Evolutionary conservation across 2,888 invertebrate species (phyloP).

Genomic region (Nudaria mundana): DNA sequence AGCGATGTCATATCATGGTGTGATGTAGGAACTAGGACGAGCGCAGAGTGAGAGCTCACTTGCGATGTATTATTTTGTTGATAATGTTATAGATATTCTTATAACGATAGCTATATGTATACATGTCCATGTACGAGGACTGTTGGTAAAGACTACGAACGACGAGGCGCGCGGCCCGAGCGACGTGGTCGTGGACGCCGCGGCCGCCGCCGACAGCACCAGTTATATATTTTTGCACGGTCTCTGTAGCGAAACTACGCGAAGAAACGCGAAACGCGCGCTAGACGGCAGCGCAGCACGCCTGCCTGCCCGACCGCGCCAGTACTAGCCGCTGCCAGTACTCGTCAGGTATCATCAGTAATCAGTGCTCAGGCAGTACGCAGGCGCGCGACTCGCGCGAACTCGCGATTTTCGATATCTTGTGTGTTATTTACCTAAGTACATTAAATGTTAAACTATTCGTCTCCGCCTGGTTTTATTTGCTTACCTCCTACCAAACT

Average conservation of each 20-base stretch:
- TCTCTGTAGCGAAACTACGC: conserved; percentile 29
- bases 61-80: conserved; percentile 47
- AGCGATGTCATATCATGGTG: conserved; percentile 72
- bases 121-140: conserved; percentile 43
- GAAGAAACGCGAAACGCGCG: conserved; percentile 10
- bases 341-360: no score
- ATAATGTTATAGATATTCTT: conserved; percentile 49
- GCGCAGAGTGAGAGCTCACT: conserved; percentile 12
- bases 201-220: conserved; percentile 46
- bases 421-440: no score
- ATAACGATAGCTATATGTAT: conserved; percentile 53
- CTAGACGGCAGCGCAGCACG: not conserved
- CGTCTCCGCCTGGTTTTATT: conserved; percentile 31
- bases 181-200: no score
- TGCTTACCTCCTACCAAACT: no score
- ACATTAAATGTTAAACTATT: conserved; percentile 73
- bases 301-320: conserved; percentile 9
- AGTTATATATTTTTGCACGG: conserved; percentile 75
- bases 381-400: conserved; percentile 9
- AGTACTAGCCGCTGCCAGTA: no score
- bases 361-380: no score
- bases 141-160: conserved; percentile 37
- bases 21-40: conserved; percentile 51
- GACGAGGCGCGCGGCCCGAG: conserved; percentile 23
- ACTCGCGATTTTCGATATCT: conserved; percentile 53